Percentiles rank a stretch among this genome's conserved stretches.
Evolutionary conservation across 2,113 vertebrate genomes (phyloP).

Genomic region (Pipa parva): DNA sequence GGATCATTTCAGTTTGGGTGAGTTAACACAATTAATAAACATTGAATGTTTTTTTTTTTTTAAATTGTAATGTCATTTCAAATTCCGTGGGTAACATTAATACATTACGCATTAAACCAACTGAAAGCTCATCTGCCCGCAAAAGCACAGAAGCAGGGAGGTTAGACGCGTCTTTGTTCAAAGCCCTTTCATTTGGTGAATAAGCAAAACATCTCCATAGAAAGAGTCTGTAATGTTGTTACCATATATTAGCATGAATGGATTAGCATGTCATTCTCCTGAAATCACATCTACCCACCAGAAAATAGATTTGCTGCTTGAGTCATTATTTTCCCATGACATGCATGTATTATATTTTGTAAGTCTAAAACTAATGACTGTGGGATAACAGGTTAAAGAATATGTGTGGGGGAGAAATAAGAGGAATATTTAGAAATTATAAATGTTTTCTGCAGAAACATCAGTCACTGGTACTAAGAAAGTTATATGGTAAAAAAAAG

Average conservation of each 20-base stretch:
- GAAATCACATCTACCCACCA: background rate
- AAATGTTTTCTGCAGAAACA: background rate
- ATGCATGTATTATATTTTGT: constrained; percentile 6
- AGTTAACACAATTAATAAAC: no score
- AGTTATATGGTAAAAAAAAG: no score
- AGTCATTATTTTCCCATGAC: constrained; percentile 31
- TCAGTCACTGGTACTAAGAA: no score
- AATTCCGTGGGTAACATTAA: constrained; percentile 19
- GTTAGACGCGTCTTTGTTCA: constrained; percentile 38
- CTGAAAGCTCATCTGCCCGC: constrained; percentile 14
- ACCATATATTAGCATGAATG: constrained; percentile 22
- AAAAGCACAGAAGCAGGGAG: constrained; percentile 22
- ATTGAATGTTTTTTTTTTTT: no score
- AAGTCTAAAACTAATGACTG: constrained; percentile 9
- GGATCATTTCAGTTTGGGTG: background rate
- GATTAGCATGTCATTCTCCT: constrained; percentile 22
- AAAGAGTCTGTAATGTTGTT: constrained; percentile 13
- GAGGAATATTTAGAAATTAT: background rate
- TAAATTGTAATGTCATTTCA: no score
- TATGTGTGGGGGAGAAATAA: background rate
- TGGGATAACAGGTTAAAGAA: background rate
- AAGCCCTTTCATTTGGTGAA: constrained; percentile 33
- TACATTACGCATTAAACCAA: constrained; percentile 26
- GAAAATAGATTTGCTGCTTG: constrained; percentile 9
- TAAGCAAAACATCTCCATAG: constrained; percentile 20